Evolutionary conservation across 2,113 vertebrate species (phyloP), one percentile per base, ranked within the genome.

Genomic region (Oriolus oriolus): DNA sequence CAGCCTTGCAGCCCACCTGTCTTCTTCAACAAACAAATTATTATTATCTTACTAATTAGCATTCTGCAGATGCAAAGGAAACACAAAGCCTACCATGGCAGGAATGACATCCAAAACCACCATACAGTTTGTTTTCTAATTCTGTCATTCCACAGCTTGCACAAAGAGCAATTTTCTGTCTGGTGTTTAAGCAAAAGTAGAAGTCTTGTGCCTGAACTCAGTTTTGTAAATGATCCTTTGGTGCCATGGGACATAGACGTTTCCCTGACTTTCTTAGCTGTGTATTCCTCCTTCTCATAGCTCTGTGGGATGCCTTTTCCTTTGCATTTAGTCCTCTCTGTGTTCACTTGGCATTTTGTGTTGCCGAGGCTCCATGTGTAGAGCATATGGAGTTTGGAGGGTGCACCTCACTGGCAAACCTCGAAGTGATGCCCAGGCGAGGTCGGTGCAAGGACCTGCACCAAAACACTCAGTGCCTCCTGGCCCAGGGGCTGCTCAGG

Each of bases 101-200:
- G 57, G 45, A 84, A 60, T 39, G 56, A 65, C 90, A 57, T 68
- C 76, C 90, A 81, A 94, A 97, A 64, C 90, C 87, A 94, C 85
- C 27, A 7, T 19, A 41, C 42, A 53, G 80, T 94, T 94, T 96
- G 73, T 53, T 92, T 93, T 95, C 80, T 79, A 84, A 76, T 88
- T 95, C 50, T 94, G 90, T 92, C 88, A 78, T 90, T 94, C 83
- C 88, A 56, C 76, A 87, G 65, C 73, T 79, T 79, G 53, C 61
- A 90, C 41, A 87, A 91, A 90, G 77, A 75, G 33, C 57, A 64
- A 30, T 94, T 94, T 90, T 96, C 69, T 90, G 76, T 75, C 64
- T 69, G 49, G 75, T 66, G 76, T 78, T 76, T 83, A 68, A 66
- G 66, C 60, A 79, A 69, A 89, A 91, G 87, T 70, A 57, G 35